Evolutionary conservation across 1,140 invertebrate genomes (phyloP), one percentile per base, ranked within the genome.

Genomic region (Potamilus streckersoni): DNA sequence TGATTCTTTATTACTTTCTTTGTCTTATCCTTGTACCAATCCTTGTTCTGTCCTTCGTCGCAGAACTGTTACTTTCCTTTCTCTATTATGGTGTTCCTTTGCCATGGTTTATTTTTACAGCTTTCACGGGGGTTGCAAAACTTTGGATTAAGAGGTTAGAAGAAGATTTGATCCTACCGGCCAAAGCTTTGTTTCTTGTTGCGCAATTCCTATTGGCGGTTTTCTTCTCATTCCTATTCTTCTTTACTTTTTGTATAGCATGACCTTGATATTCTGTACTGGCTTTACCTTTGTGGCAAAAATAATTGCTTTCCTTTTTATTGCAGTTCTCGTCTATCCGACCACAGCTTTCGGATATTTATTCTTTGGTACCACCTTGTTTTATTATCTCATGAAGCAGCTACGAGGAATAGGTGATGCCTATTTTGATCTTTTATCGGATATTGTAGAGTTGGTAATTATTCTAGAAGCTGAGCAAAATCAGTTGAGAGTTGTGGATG

Each of bases 341-440:
- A 68, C 71, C 19, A 56, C 49, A 16, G 64, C 71, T 17, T 73
- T 73, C 23, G 71, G 71, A 13, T 73, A 65, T 49, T 20, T 74
- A 19, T 74, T 74, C 56, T 67, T 74, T 57, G 64, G 73, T 17
- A 74, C 68, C 6, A 56, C 55, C 14, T 38, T 74, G 8, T 8
- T 74, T 13, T 74, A 74, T 62, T 74, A 68, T n/a, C 20, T 74
- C 6, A 55, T 74, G 19, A 74, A 74, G 38, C 60, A 61, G 16
- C 15, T 74, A 20, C 13, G 15, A 8, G 57, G 58, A 8, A 59
- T 74, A 60, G 73, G 73, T 16, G 27, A 67, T 14, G 65, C 17
- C 6, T 74, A 74, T 68, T 55, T 62, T 13, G 73, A 67, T 38
- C 64, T 74, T 5, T 27, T 73, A 19, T 38, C 71, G 23, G 71